These are phyloP conservation scores for Tokudaia muenninki DNA, from an alignment of 2,797 vertebrate species.

Conservation along the genomic window DNA sequence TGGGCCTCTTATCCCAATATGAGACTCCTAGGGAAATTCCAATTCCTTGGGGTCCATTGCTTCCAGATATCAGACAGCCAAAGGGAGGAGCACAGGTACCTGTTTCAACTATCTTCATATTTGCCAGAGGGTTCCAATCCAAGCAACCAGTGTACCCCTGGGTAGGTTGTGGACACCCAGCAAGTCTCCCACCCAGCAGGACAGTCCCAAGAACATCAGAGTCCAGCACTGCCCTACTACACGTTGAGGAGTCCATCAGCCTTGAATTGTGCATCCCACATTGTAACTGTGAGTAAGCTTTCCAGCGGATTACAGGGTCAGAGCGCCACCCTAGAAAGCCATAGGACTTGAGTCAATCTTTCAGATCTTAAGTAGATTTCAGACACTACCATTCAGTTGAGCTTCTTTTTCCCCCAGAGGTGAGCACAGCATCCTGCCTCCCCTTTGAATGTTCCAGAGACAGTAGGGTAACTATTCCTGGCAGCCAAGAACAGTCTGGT, in stretches of 20 bases:
- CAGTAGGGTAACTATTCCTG: background rate
- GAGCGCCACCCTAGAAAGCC: fast-evolving
- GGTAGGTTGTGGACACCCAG: background rate
- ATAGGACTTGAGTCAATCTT: background rate
- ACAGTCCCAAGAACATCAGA: background rate
- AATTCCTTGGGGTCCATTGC: background rate
- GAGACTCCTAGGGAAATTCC: background rate
- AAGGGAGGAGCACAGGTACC: background rate
- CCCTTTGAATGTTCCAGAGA: background rate
- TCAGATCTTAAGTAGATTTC: background rate
- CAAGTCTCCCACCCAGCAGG: background rate
- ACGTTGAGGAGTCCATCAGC: background rate
- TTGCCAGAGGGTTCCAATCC: background rate
- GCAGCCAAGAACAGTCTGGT: background rate
- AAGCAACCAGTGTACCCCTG: background rate
- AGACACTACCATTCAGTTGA: background rate
- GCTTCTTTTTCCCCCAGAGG: background rate
- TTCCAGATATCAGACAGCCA: background rate
- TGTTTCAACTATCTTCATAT: background rate
- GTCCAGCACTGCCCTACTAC: background rate
- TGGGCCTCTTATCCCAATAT: background rate
- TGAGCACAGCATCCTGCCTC: background rate
- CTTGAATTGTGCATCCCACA: background rate
- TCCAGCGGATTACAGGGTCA: background rate
- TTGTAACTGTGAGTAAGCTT: background rate